Conservation (phyloP, 2,113 vertebrate species). For the Thomomys bottae region DNA sequence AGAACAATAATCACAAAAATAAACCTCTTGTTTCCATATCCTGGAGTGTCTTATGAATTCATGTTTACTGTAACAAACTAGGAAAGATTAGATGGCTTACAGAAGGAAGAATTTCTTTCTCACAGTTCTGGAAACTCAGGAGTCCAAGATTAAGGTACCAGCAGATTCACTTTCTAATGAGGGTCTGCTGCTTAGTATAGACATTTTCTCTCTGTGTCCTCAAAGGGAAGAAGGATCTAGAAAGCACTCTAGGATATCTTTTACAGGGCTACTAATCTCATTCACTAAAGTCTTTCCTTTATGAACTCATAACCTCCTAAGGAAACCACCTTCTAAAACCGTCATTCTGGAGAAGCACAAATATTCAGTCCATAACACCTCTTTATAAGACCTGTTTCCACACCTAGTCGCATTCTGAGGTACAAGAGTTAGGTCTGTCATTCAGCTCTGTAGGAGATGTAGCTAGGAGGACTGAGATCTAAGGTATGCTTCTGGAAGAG, state of each 20-base stretch:
- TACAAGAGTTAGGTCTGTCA: neutral
- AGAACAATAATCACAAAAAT: too few species aligned
- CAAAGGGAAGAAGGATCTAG: neutral
- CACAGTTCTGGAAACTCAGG: neutral
- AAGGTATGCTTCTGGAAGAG: too few species aligned
- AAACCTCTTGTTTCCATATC: too few species aligned
- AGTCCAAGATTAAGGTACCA: neutral
- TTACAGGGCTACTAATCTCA: neutral
- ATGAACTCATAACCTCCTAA: neutral
- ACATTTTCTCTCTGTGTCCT: neutral
- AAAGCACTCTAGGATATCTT: neutral
- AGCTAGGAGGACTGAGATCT: too few species aligned
- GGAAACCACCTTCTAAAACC: neutral
- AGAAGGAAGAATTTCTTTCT: neutral
- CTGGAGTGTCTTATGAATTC: too few species aligned
- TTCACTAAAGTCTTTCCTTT: neutral
- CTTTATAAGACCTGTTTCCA: neutral
- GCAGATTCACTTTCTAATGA: neutral
- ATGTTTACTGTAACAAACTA: neutral
- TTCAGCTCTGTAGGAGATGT: too few species aligned
- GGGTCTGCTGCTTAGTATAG: neutral
- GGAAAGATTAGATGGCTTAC: neutral
- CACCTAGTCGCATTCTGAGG: neutral
- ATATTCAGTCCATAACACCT: neutral
- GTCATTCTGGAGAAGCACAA: neutral